Evolutionary conservation across 2,888 invertebrate species (phyloP), one percentile per base, ranked within the genome.

Genomic region (Blera fallax): DNA sequence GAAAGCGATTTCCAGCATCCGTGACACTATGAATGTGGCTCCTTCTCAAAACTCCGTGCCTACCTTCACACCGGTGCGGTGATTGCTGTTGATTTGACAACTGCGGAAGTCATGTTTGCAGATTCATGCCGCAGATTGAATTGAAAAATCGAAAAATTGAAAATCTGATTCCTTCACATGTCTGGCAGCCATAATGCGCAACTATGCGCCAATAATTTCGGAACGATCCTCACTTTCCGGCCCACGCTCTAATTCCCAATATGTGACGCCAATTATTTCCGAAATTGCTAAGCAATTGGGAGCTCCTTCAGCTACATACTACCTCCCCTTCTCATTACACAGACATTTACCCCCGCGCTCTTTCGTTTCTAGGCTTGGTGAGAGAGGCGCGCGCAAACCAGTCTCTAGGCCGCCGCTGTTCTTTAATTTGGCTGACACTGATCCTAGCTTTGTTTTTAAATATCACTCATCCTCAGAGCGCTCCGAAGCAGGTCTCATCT

Each of bases 261-360:
- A 81, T 85, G 85, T 85, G 85, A 85, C 85, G 85, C 85, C 85
- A 85, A 85, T 85, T 85, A 85, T 85, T 85, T 85, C 85, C 76
- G 48, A 85, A 85, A 85, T 85, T 85, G 85, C 76, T 80, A 29
- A 74, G 69, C 84, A 80, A 84, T 84, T 80, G 84, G 74, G 27
- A 70, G 80, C 67, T 80, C 45, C 70, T 65, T 4, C n/a, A n/a
- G n/a, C n/a, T n/a, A n/a, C 18, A 7, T 8, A 40, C 64, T 32
- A 8, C 76, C 58, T 11, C 40, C 69, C 52, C 50, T 10, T 52
- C 58, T 34, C 58, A 29, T 37, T 32, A 32, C 45, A 45, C 37
- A 27, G 62, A 54, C 67, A 69, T 60, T 77, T 65, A 48, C 32
- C 37, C 43, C 7, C 21, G 43, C 32, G 10, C 32, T 11, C 29